Evolutionary conservation across 1,140 invertebrate genomes (phyloP), one percentile per base, ranked within the genome.

Genomic region (Argopecten irradians): DNA sequence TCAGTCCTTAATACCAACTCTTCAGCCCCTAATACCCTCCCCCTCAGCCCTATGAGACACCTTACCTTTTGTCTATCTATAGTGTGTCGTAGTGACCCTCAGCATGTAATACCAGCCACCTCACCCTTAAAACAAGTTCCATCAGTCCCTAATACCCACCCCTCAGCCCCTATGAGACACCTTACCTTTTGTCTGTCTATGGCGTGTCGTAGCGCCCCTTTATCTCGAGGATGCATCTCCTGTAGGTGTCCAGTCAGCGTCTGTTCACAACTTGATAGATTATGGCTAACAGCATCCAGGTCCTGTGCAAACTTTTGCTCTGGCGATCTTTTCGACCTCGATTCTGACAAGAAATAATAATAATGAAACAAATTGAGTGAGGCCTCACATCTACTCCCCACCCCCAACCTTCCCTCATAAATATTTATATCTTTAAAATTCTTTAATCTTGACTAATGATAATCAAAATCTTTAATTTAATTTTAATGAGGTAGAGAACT

Each of bases 181-280:
- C 91, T 89, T 87, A 94, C 94, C 87, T 90, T 91, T 82, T 94
- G 93, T 88, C 93, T 91, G 82, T 92, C 90, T 83, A 92, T 90
- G 41, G 93, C 90, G 34, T 91, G 88, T 43, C 92, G 88, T 28
- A 94, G 87, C 0, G 91, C 89, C 8, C 87, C 34, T 83, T 90
- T 92, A 87, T 93, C 93, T 87, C 93, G 90, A 8, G 93, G 93
- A 41, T 93, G 85, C 34, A 92, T 92, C 46, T 93, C 92, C 83
- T 94, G 92, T 22, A 93, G 85, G n/a, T 92, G 85, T 41, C 89
- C 36, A 82, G 91, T 92, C 34, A 94, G 82, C 11, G 91, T 92
- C 86, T 94, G 93, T 36, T 94, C 93, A 90, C 92, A 91, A 16
- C 87, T 89, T 22, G 84, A 90, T 35, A 94, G 87, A 39, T 93